Base-by-base conservation (phyloP, 2,888 invertebrate species). In the Pterostichus madidus region DNA sequence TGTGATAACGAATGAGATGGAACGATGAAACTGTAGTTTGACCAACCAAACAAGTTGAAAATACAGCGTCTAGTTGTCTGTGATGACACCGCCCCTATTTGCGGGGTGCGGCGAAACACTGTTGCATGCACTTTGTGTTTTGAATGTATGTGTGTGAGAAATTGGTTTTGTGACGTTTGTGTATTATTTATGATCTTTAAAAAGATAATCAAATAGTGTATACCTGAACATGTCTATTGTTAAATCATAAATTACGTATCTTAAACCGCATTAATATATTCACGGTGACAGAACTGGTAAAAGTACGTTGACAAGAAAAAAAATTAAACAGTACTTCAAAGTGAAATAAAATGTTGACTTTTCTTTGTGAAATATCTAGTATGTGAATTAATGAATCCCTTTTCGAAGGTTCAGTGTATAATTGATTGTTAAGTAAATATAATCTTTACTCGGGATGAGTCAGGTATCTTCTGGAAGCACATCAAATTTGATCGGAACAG, bases 401-500 rank as follows among this genome's bases (percentile, higher is more conserved):
- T 77, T 35, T 56, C 44, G 44, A 17, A 77, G 64, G 64, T 77
- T 46, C 77, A 68, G 35, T 68, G 71, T 76, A 24, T 75, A 32
- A 59, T 46, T 77, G 11, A 32, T 56, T 77, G 17, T 11, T 49
- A 75, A 52, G 52, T 52, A 75, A 52, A 75, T 68, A 80, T 17
- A 68, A 39, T 53, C 52, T 32, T 31, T 49, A 11, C 83, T 83
- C 87, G 86, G 86, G 83, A 88, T 88, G 88, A 88, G 86, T 85
- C 87, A 87, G 84, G 86, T 87, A 84, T 84, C 86, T 64, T 84
- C 86, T 76, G 86, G 86, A 81, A 85, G 85, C 84, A 85, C 86
- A 84, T 84, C 84, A 44, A 84, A 84, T 83, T 84, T 88, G 80
- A 85, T 87, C 78, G 87, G 87, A 83, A 78, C 87, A 84, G 89